phyloP scores from a whole-genome alignment of 2,113 vertebrate genomes.

The Misgurnus anguillicaudatus region DNA sequence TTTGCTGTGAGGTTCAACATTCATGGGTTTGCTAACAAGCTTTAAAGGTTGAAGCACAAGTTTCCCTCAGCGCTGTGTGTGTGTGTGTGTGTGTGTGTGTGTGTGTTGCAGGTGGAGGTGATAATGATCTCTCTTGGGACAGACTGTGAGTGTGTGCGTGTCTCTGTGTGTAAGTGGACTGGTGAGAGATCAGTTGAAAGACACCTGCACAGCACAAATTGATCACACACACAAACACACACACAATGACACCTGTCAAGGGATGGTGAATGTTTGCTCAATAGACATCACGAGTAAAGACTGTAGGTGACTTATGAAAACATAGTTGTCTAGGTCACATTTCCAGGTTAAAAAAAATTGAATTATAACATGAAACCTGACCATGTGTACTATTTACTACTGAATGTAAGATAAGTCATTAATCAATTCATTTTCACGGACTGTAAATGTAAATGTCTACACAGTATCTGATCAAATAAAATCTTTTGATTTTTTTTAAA shows the following conservation, averaged over 20 bases:
- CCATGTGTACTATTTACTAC: no score
- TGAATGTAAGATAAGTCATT: no score
- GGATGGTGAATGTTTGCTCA: constrained; percentile 19
- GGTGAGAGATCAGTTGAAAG: constrained; percentile 11
- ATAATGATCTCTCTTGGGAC: constrained; percentile 48
- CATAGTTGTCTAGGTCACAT: no score
- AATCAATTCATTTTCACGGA: no score
- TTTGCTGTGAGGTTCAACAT: background rate
- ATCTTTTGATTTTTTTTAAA: no score
- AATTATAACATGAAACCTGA: no score
- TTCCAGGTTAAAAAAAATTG: no score
- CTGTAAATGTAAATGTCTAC: no score
- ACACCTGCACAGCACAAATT: background rate
- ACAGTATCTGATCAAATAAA: no score
- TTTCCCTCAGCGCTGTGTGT: constrained; percentile 5
- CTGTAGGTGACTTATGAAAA: background rate
- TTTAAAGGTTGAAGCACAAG: constrained; percentile 13
- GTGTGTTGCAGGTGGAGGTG: constrained; percentile 37
- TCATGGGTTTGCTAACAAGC: constrained; percentile 18
- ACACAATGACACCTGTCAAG: constrained; percentile 30
- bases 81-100: constrained; percentile 22
- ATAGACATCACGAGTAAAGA: background rate
- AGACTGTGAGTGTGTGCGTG: background rate
- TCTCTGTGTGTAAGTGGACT: constrained; percentile 1
- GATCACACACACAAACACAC: constrained; percentile 10